Evolutionary conservation across 2,113 vertebrate species (phyloP).

Genomic region (Anarrhichthys ocellatus): DNA sequence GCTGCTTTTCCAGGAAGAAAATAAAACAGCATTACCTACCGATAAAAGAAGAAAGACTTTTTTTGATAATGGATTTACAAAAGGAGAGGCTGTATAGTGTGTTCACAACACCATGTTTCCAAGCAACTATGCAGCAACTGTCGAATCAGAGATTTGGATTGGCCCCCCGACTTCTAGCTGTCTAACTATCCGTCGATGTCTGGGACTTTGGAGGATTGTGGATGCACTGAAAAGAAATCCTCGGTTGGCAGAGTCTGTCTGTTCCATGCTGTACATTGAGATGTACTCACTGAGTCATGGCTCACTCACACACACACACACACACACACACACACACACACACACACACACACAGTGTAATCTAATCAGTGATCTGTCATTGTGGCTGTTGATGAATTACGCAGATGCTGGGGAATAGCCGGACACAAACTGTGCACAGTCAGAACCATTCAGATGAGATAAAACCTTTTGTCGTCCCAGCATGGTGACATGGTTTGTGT

Average conservation of each 20-base stretch:
- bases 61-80: conserved; percentile 17
- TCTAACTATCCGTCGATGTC: conserved; percentile 12
- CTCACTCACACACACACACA: conserved; percentile 4
- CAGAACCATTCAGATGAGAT: neutral
- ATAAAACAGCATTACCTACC: neutral
- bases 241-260: conserved; percentile 12
- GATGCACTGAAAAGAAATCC: conserved; percentile 4
- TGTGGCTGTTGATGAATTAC: conserved; percentile 54
- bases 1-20: neutral
- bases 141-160: conserved; percentile 27
- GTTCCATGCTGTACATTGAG: conserved; percentile 12
- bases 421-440: conserved; percentile 11
- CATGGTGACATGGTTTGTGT: neutral
- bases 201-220: conserved; percentile 22
- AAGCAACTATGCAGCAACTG: conserved; percentile 32
- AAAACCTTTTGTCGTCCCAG: conserved; percentile 31
- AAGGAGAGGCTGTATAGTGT: conserved; percentile 12
- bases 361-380: conserved; percentile 47
- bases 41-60: neutral
- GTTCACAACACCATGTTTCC: conserved; percentile 45
- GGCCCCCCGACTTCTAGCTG: conserved; percentile 12
- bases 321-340: conserved; percentile 14
- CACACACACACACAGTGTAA: neutral
- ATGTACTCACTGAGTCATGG: neutral
- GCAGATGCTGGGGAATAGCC: conserved; percentile 19